Evolutionary conservation across 2,888 invertebrate species (phyloP).

Genomic region (Prosopocoilus inquinatus): DNA sequence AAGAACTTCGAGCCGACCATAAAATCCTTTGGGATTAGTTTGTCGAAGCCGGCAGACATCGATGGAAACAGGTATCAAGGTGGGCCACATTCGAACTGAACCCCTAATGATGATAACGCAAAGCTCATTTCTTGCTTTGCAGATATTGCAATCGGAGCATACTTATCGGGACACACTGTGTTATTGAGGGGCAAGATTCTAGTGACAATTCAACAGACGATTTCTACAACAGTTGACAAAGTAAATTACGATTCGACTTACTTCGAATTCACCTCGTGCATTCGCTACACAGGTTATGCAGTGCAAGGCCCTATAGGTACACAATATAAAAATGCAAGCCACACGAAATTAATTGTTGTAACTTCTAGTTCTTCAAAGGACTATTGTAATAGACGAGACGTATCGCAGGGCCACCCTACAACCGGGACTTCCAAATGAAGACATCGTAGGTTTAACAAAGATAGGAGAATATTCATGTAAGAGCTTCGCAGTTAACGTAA

Average conservation of each 20-base stretch:
- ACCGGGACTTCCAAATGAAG: background rate
- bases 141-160: slow-evolving; percentile 63
- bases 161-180: slow-evolving; percentile 56
- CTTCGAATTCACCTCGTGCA: slow-evolving; percentile 17
- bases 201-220: slow-evolving; percentile 27
- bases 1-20: slow-evolving; percentile 40
- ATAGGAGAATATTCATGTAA: background rate
- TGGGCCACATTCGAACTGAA: slow-evolving; percentile 36
- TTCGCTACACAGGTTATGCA: slow-evolving; percentile 4
- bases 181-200: slow-evolving; percentile 52
- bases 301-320: background rate
- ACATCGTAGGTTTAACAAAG: background rate
- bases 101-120: too few species aligned
- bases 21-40: slow-evolving; percentile 60
- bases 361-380: slow-evolving; percentile 23
- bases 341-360: background rate
- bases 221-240: slow-evolving; percentile 10
- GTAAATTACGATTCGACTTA: slow-evolving; percentile 10
- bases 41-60: slow-evolving; percentile 60
- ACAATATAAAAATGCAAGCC: background rate
- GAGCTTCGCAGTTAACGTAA: background rate
- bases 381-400: slow-evolving; percentile 17
- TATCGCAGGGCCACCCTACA: slow-evolving; percentile 8
- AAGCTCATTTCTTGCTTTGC: slow-evolving; percentile 32
- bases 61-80: slow-evolving; percentile 62